Percentiles rank a stretch among this genome's conserved stretches.
phyloP scores from a whole-genome alignment of 2,888 invertebrate genomes.

The Lepidonotus clava region DNA sequence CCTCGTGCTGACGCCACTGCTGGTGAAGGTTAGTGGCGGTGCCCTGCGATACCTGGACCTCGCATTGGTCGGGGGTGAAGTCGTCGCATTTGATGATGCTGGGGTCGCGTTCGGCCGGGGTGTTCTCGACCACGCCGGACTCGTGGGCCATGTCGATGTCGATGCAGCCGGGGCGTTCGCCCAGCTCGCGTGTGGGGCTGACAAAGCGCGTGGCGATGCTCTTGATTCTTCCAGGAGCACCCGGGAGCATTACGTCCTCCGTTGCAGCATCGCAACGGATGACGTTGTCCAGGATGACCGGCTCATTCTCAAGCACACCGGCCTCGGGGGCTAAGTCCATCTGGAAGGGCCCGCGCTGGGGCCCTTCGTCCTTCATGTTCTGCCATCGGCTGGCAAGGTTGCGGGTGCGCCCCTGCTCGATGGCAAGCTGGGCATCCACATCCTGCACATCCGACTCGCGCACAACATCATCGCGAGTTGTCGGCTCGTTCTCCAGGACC shows the following conservation, averaged over 20 bases:
- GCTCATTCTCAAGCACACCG: conserved; percentile 57
- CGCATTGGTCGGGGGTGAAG: conserved; percentile 30
- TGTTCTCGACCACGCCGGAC: conserved; percentile 57
- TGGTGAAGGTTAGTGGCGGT: conserved; percentile 58
- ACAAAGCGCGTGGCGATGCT: conserved; percentile 26
- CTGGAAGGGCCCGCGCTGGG: conserved; percentile 37
- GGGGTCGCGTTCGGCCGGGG: conserved; percentile 33
- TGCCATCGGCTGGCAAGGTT: conserved; percentile 53
- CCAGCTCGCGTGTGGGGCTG: background rate
- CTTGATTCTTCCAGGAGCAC: conserved; percentile 42
- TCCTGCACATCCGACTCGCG: conserved; percentile 52
- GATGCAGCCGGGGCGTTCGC: conserved; percentile 24
- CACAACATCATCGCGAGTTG: conserved; percentile 50
- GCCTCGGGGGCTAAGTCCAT: conserved; percentile 51
- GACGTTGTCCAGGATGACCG: conserved; percentile 52
- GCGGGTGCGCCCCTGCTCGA: conserved; percentile 34
- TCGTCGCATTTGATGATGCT: conserved; percentile 9
- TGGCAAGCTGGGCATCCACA: conserved; percentile 40
- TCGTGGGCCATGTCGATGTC: conserved; percentile 54
- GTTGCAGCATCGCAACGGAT: conserved; percentile 32
- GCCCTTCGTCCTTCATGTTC: conserved; percentile 49
- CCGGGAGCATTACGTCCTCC: conserved; percentile 55
- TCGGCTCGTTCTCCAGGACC: conserved; percentile 52
- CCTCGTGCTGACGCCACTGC: conserved; percentile 53
- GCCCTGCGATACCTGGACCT: conserved; percentile 54